phyloP scores from a whole-genome alignment of 2,797 vertebrate species.

The Anniella stebbinsi region DNA sequence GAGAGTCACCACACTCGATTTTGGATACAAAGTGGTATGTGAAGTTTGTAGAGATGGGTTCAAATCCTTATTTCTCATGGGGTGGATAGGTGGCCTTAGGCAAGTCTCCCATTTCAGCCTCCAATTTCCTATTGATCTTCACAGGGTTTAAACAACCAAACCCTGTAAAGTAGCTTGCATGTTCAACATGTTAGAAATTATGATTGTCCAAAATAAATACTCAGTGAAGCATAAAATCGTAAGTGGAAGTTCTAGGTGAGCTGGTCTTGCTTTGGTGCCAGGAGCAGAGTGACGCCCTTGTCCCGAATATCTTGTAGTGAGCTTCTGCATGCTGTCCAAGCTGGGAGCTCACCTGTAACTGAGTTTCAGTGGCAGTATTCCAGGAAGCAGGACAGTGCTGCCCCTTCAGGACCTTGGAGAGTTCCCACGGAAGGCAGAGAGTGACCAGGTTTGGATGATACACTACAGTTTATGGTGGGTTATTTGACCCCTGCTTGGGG shows the following conservation, averaged over 20 bases:
- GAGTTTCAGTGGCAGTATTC: background rate
- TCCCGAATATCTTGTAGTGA: background rate
- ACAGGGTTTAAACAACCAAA: background rate
- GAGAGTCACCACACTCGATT: background rate
- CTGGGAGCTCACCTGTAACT: background rate
- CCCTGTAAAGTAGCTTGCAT: background rate
- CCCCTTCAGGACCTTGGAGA: slow-evolving; percentile 4
- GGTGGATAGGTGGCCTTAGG: background rate
- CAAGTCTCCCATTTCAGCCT: background rate
- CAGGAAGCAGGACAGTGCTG: background rate
- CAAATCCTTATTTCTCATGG: slow-evolving; percentile 12
- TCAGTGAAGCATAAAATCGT: background rate
- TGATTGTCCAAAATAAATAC: background rate
- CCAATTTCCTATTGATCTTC: background rate
- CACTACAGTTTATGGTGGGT: too few relatives aligned
- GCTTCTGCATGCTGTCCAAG: background rate
- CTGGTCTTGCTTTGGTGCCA: background rate
- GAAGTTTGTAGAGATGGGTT: background rate
- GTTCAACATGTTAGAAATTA: background rate
- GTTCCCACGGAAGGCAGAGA: background rate
- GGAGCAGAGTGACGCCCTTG: background rate
- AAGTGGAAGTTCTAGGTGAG: background rate
- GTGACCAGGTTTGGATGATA: too few relatives aligned
- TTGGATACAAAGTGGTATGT: background rate
- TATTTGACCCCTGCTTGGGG: too few relatives aligned